Base-by-base conservation (phyloP, 2,888 invertebrate genomes). In the Polyploca ridens region DNA sequence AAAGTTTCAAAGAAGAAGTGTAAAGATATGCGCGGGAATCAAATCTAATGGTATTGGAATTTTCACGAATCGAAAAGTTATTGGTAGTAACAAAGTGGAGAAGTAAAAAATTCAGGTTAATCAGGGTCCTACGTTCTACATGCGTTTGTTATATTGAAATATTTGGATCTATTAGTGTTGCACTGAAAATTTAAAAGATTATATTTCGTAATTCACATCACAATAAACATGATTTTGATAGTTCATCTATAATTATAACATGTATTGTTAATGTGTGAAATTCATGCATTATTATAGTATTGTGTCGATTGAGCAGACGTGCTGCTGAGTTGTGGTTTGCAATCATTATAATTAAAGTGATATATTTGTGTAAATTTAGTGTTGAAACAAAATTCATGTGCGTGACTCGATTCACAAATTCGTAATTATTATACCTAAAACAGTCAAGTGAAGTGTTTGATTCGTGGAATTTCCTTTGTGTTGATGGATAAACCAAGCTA, bases 381-480 rank as follows among this genome's bases (percentile, higher is more conserved):
- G 87, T 89, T 77, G 81, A 73, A 83, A 77, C 66, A 76, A 80
- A 83, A 80, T 76, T 76, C 75, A 83, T 88, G 87, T 84, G 84
- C 86, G 82, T 84, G 81, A 78, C 71, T 69, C 76, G 71, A 75
- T 75, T 77, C 68, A 74, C 78, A 71, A 71, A 67, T 71, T 74
- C 69, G 70, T 79, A 70, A 71, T 74, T 67, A 69, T 72, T 75
- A 69, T 69, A 70, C 71, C 65, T 75, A 69, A 13, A 14, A 13
- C 11, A 73, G 69, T 73, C 71, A 65, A 78, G 81, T 87, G 78
- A 78, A 75, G 86, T 87, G 83, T 89, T 84, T 79, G 91, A 93
- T 93, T 92, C 91, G 91, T 93, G 93, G 93, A 93, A 91, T 88
- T 93, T 92, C 91, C 90, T 90, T 78, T 67, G 89, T 90, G 86